Base-by-base conservation (phyloP, 30 jellyfish, hydroid and myxozoan genomes). In the Cassiopea andromeda region DNA sequence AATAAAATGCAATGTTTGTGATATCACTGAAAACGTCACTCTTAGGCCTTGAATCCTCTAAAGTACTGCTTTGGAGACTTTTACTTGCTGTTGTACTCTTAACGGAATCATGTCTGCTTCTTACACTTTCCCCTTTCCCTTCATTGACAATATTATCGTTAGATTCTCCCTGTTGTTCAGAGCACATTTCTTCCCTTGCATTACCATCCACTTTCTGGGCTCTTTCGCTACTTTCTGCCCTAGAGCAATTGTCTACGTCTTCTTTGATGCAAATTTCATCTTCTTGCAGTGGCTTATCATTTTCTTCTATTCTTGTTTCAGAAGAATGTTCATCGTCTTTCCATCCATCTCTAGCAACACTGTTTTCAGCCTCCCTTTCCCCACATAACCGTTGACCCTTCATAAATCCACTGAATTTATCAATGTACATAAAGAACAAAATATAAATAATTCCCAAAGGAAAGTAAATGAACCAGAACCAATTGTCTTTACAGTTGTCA, bases 381-480 rank as follows among this genome's bases (percentile, higher is more conserved):
- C 97, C 85, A 97, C 97, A 94, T 1, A 85, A 49, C 16, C 90
- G 80, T 82, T 94, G 97, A 1, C 89, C 90, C 66, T 91, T 95
- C 57, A 95, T 69, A 58, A 95, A 87, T 13, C 60, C 76, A 44
- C 99, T 80, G 44, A 95, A 82, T 45, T 84, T 83, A 68, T 91
- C 98, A 48, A 95, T 54, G 77, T 95, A 95, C 98, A 95, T 95
- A 64, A 95, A 95, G 48, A 84, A 74, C 58, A 80, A 46, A 59
- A 95, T 84, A 69, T 95, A 95, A 1, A 81, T 61, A 0, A 84
- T 18, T 15, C 99, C 99, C 1, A 85, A 87, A 4, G 93, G 92
- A 47, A 95, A 82, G 73, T 91, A 95, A 27, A 95, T 44, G 15
- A 80, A n/a, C 99, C 98, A 95, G 78, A 95, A 91, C 99, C 99